Base-by-base conservation (phyloP, 1,140 invertebrate species). In the Manduca sexta region DNA sequence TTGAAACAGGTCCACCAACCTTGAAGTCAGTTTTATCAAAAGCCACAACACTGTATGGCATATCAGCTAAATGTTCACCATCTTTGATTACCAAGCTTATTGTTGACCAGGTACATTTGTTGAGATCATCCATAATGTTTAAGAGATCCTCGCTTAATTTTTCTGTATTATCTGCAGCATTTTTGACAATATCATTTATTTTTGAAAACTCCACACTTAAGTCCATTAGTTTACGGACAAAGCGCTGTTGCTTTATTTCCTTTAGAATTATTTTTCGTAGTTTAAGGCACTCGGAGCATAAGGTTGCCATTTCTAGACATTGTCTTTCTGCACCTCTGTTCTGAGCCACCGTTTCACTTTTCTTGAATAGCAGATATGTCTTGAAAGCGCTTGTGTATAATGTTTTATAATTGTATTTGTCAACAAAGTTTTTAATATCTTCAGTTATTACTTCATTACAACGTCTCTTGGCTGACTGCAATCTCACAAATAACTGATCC, bases 201-300 rank as follows among this genome's bases (percentile, higher is more conserved):
- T 82, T 86, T 3, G 64, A 47, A 40, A 84, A 74, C 47, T 87
- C 86, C 29, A 60, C 64, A 42, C 74, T 72, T 7, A 86, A 60
- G 59, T 87, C 81, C 48, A 80, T 71, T 3, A 87, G 65, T 60
- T 83, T 86, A 44, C 83, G 63, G 30, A 79, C 46, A 56, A 82
- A 81, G 18, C 67, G 66, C 49, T 86, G 81, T 47, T 74, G 64
- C 8, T 74, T 64, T 15, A 78, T 51, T 52, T 86, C 80, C 29
- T 67, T 52, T 11, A 86, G 48, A 30, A 86, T 74, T 64, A 73
- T 84, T 44, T 69, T 78, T 66, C 84, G 70, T 0, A 83, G 49
- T 64, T 86, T 86, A 0, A 86, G 66, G 50, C 78, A 77, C 35
- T 84, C 74, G 47, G 82, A 85, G 26, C 75, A 74, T 12, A 82